These are phyloP conservation scores for Syrrhaptes paradoxus DNA, from an alignment of 2,113 vertebrate species.

Conservation along the genomic window DNA sequence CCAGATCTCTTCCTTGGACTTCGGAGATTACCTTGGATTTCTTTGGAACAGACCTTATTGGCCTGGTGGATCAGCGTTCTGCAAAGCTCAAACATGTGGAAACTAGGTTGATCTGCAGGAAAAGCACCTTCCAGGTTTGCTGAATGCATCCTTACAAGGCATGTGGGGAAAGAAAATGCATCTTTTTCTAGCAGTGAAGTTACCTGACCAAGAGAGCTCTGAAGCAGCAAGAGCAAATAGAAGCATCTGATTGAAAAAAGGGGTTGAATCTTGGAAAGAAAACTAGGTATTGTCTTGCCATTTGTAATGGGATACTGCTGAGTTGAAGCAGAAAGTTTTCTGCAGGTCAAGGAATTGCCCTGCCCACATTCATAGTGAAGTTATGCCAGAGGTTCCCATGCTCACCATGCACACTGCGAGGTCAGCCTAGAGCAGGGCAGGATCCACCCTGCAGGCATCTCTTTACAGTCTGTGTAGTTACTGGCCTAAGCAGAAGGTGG, in stretches of 20 bases:
- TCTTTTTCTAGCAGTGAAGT: neutral
- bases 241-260: neutral
- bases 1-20: neutral
- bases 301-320: neutral
- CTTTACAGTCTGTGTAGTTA: neutral
- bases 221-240: neutral
- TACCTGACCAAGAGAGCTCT: neutral
- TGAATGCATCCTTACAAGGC: neutral
- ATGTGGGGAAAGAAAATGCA: neutral
- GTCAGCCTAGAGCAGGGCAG: neutral
- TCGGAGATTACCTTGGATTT: neutral
- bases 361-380: neutral
- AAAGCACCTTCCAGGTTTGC: neutral
- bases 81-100: neutral
- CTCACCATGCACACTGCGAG: rapidly evolving
- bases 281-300: neutral
- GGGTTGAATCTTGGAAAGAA: neutral
- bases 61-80: neutral
- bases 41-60: neutral
- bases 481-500: neutral
- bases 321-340: neutral
- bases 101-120: neutral
- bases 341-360: neutral
- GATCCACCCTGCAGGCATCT: neutral
- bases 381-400: neutral